Conservation (phyloP, 2,888 invertebrate genomes). For the Geophilus truncorum region DNA sequence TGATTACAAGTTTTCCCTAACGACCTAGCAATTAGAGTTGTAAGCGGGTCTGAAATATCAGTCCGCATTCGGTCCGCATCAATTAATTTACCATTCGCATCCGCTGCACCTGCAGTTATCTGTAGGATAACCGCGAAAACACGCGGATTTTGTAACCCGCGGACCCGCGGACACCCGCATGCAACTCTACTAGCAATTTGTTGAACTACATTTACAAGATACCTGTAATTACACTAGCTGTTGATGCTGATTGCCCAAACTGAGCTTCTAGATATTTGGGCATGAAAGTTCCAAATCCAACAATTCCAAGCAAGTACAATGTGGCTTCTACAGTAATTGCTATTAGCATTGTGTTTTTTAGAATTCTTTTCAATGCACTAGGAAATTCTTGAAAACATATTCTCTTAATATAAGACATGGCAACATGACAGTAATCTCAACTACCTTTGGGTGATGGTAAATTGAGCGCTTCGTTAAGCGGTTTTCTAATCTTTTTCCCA, state of each 20-base stretch:
- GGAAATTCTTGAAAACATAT: conserved; percentile 19
- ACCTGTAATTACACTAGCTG: conserved; percentile 64
- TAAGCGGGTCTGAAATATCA: too few relatives aligned
- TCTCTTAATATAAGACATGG: too few relatives aligned
- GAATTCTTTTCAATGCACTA: conserved; percentile 53
- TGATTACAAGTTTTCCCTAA: too few relatives aligned
- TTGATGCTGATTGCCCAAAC: conserved; percentile 61
- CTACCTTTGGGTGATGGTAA: neutral
- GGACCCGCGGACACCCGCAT: too few relatives aligned
- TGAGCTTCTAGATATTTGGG: conserved; percentile 71
- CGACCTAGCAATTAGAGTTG: too few relatives aligned
- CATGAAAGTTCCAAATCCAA: conserved; percentile 64
- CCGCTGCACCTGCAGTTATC: too few relatives aligned
- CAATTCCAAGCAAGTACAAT: conserved; percentile 56
- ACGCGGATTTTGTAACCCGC: too few relatives aligned
- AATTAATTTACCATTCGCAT: too few relatives aligned
- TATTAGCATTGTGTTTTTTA: conserved; percentile 62
- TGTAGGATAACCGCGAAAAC: too few relatives aligned
- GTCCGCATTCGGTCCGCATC: too few relatives aligned
- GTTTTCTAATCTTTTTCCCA: neutral
- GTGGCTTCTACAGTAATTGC: conserved; percentile 62
- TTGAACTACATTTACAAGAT: conserved; percentile 38
- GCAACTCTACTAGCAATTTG: too few relatives aligned
- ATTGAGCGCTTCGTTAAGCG: neutral
- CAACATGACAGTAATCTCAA: too few relatives aligned